phyloP scores from a whole-genome alignment of 2,797 vertebrate species.

The Sebastes nivosus region DNA sequence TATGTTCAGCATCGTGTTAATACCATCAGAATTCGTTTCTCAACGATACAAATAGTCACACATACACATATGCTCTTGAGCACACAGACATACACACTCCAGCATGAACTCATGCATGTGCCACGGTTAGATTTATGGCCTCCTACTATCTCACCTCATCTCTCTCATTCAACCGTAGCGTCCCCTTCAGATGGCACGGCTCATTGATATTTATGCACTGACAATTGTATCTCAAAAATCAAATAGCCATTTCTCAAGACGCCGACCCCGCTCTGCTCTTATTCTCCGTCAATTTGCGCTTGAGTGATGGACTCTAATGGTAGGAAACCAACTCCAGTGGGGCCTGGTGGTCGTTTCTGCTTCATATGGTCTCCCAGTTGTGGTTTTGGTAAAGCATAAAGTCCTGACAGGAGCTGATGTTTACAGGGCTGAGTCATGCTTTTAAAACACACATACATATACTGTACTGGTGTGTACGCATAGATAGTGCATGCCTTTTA shows the following conservation, averaged over 20 bases:
- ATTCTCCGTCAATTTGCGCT: conserved; percentile 63
- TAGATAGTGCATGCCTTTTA: conserved; percentile 5
- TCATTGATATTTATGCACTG: conserved; percentile 78
- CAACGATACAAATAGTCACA: conserved; percentile 1
- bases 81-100: conserved; percentile 21
- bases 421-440: conserved; percentile 66
- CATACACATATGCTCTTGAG: background rate
- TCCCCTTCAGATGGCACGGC: conserved; percentile 58
- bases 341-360: conserved; percentile 52
- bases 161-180: conserved; percentile 59
- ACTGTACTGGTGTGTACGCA: background rate
- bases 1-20: conserved; percentile 18
- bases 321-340: conserved; percentile 60
- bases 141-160: conserved; percentile 71
- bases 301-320: conserved; percentile 71
- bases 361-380: conserved; percentile 59
- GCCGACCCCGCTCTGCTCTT: conserved; percentile 52
- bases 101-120: conserved; percentile 57
- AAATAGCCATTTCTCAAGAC: conserved; percentile 58
- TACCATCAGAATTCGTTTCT: conserved; percentile 16
- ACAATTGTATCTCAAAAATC: conserved; percentile 74
- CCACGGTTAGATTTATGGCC: conserved; percentile 66
- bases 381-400: conserved; percentile 68
- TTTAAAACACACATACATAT: conserved; percentile 34
- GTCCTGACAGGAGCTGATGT: conserved; percentile 69